A percentile compares a stretch with the other conserved stretches of the same genome.
Conservation (phyloP, 2,797 vertebrate species). For the Coreius guichenoti region DNA sequence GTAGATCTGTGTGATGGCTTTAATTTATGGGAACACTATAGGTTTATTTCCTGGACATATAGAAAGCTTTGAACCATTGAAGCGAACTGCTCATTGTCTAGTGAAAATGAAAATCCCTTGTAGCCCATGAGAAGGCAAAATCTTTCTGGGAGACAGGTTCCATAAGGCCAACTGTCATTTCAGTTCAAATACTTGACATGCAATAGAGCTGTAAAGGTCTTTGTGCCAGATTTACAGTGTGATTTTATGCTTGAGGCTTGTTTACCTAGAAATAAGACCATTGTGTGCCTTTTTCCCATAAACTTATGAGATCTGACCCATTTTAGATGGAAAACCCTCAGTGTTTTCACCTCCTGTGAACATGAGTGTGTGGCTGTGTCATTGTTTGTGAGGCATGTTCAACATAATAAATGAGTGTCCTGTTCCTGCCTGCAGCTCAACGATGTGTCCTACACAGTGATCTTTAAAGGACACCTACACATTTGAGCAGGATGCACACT, state of each 20-base stretch:
- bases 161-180: conserved; percentile 33
- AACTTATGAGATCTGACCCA: conserved; percentile 48
- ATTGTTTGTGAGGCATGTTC: conserved; percentile 21
- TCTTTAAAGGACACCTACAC: conserved; percentile 32
- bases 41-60: conserved; percentile 1
- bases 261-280: conserved; percentile 33
- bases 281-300: conserved; percentile 24
- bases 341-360: background rate
- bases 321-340: conserved; percentile 51
- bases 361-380: conserved; percentile 30
- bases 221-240: conserved; percentile 35
- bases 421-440: conserved; percentile 27
- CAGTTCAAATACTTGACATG: conserved; percentile 32
- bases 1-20: conserved; percentile 4
- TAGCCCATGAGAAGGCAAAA: conserved; percentile 31
- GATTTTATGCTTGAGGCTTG: conserved; percentile 35
- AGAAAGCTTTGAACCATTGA: conserved; percentile 5
- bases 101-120: conserved; percentile 19
- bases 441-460: conserved; percentile 21
- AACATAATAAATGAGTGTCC: conserved; percentile 41
- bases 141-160: conserved; percentile 17
- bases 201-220: conserved; percentile 46
- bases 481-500: background rate
- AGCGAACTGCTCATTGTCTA: conserved; percentile 1
- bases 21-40: conserved; percentile 13